These are phyloP conservation scores for Mellilla xanthometata DNA, from an alignment of 2,888 invertebrate genomes.

Conservation along the genomic window DNA sequence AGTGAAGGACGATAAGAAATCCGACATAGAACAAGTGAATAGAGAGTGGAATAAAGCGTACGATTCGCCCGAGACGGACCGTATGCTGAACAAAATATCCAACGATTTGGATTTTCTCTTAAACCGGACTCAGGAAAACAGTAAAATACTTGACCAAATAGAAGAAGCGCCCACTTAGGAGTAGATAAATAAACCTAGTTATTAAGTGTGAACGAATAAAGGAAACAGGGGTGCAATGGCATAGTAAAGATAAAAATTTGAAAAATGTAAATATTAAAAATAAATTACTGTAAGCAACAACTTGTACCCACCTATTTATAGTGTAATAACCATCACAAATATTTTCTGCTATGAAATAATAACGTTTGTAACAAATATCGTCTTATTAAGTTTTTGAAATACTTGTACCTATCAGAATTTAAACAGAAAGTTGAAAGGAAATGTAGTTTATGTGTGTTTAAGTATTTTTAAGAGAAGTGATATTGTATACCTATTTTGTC, in stretches of 20 bases:
- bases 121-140: slow-evolving; percentile 82
- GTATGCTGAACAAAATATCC: slow-evolving; percentile 90
- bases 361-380: slow-evolving; percentile 1
- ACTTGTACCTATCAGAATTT: slow-evolving; percentile 1
- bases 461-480: slow-evolving; percentile 26
- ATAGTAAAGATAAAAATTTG: slow-evolving; percentile 36
- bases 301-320: slow-evolving; percentile 28
- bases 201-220: slow-evolving; percentile 43
- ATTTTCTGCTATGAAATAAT: slow-evolving; percentile 6
- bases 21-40: slow-evolving; percentile 65
- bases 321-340: slow-evolving; percentile 6
- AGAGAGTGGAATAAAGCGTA: slow-evolving; percentile 66
- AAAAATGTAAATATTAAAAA: slow-evolving; percentile 32
- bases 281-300: slow-evolving; percentile 8
- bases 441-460: slow-evolving; percentile 9
- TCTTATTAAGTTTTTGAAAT: slow-evolving; percentile 2
- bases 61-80: slow-evolving; percentile 73
- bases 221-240: slow-evolving; percentile 66
- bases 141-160: slow-evolving; percentile 54
- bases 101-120: slow-evolving; percentile 92
- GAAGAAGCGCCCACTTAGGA: slow-evolving; percentile 69
- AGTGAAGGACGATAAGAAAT: slow-evolving; percentile 50
- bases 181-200: slow-evolving; percentile 23
- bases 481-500: slow-evolving; percentile 5
- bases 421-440: not conserved